Base-by-base conservation (phyloP, 1,140 invertebrate species). In the Babylonia areolata region DNA sequence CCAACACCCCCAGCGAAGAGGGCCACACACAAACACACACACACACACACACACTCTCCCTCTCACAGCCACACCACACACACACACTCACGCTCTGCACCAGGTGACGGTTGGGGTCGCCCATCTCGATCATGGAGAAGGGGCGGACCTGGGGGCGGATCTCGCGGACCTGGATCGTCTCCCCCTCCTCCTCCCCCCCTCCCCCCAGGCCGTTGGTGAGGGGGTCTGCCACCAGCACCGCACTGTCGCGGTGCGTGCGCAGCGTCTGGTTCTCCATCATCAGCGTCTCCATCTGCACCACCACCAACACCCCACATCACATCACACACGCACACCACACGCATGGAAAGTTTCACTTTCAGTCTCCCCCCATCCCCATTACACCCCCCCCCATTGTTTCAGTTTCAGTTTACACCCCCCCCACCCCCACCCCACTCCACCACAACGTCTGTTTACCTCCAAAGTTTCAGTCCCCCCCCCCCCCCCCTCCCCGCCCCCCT, bases 41-140 rank as follows among this genome's bases (percentile, higher is more conserved):
- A 12, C 46, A 12, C 17, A 12, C 46, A 51, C 46, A 12, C 46
- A 51, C 46, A 12, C 46, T n/a, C 46, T 51, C 46, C 0, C 17
- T 17, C 46, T 51, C 46, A 51, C 46, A 12, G 46, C 46, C 17
- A 17, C 17, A 0, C 23, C 23, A 3, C 64, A n/a, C n/a, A n/a
- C 64, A 6, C 64, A 23, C 6, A 64, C 87, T 86, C 71, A 88
- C 87, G n/a, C 42, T 80, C 20, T 86, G 82, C 71, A 87, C 58
- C 40, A 87, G 75, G 75, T 87, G 87, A 31, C 85, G 75, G 85
- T 64, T 88, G 20, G 83, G 71, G 58, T 87, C 87, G n/a, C 87
- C 54, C 87, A 88, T 88, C 69, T 88, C 87, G 17, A 88, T 88
- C 87, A 88, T 88, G 77, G 87, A 88, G 6, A 77, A 84, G 51